Conservation (phyloP, 2,113 vertebrate genomes). For the Tretioscincus oriximinensis region DNA sequence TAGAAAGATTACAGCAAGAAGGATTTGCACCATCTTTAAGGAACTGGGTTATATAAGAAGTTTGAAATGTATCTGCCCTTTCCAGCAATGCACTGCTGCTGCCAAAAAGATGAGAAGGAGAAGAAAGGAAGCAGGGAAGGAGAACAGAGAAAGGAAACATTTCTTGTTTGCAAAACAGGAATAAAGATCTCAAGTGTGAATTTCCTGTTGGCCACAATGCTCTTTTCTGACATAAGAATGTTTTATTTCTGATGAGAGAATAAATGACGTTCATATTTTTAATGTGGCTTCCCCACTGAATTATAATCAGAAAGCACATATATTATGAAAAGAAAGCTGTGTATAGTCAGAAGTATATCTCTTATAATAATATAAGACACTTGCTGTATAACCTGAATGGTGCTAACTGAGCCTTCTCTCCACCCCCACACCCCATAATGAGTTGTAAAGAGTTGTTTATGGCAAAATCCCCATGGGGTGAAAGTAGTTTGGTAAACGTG, state of each 20-base stretch:
- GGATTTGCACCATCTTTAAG: too few relatives aligned
- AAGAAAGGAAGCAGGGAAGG: not conserved
- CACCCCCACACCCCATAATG: not conserved
- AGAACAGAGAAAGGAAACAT: not conserved
- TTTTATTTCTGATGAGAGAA: not conserved
- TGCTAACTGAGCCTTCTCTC: not conserved
- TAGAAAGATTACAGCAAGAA: too few relatives aligned
- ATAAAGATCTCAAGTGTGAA: not conserved
- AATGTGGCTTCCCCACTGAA: not conserved
- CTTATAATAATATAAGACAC: not conserved
- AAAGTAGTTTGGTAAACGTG: too few relatives aligned
- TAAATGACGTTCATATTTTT: not conserved
- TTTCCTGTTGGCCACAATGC: not conserved
- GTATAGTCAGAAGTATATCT: rapidly evolving
- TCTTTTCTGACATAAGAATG: not conserved
- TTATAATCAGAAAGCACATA: not conserved
- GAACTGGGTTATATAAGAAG: too few relatives aligned
- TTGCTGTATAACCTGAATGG: not conserved
- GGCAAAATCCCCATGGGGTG: too few relatives aligned
- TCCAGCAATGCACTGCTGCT: too few relatives aligned
- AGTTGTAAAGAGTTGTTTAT: not conserved
- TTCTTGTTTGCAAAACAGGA: not conserved
- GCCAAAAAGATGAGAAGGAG: too few relatives aligned
- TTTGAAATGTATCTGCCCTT: too few relatives aligned
- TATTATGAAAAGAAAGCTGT: not conserved